These are phyloP conservation scores for Hylyphantes graminicola DNA, from an alignment of 1,140 invertebrate species.

Conservation along the genomic window DNA sequence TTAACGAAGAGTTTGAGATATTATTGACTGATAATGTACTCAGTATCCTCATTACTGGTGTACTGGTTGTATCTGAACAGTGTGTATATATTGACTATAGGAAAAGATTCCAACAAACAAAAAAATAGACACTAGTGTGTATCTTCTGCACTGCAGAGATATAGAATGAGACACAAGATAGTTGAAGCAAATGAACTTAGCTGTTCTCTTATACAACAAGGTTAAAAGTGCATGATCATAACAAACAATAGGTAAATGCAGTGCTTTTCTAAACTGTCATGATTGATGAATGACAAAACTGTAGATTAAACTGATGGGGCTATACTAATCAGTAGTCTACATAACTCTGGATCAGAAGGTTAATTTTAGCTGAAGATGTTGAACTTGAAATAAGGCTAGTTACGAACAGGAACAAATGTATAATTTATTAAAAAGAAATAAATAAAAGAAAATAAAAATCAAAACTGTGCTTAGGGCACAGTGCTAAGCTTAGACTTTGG, in stretches of 20 bases:
- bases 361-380: no score
- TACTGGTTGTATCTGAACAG: constrained; percentile 35
- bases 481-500: no score
- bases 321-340: no score
- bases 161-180: constrained; percentile 41
- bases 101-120: constrained; percentile 17
- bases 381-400: no score
- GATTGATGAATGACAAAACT: constrained; percentile 27
- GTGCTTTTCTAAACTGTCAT: constrained; percentile 52
- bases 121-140: constrained; percentile 54
- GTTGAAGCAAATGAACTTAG: constrained; percentile 50
- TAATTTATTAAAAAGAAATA: no score
- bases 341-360: no score
- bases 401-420: no score
- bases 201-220: constrained; percentile 32
- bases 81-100: constrained; percentile 52
- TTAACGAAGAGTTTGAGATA: constrained; percentile 37
- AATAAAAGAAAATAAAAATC: no score
- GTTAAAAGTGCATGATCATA: constrained; percentile 46
- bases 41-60: constrained; percentile 39
- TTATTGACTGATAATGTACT: constrained; percentile 36
- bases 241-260: constrained; percentile 45
- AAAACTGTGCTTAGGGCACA: no score
- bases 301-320: no score
- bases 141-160: constrained; percentile 56